phyloP scores from a whole-genome alignment of 2,888 invertebrate genomes.

The Eugnorisma glareosa region DNA sequence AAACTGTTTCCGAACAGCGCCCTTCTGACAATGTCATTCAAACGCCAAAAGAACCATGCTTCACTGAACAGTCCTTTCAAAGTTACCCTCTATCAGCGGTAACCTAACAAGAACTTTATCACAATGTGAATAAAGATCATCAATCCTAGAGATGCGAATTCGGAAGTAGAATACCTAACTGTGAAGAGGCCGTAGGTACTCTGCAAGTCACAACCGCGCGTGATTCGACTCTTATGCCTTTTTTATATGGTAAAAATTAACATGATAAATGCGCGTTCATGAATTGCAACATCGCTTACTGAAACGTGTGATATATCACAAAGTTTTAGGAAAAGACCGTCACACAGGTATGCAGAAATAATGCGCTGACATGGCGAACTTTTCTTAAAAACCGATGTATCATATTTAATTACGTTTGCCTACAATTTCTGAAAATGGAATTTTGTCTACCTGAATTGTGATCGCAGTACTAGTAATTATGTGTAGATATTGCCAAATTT shows the following conservation, averaged over 20 bases:
- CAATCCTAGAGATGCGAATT: neutral
- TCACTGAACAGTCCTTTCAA: too few species aligned
- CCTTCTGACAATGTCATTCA: too few species aligned
- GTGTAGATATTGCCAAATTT: too few species aligned
- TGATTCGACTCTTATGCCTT: neutral
- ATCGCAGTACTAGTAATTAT: neutral
- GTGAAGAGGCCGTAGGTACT: neutral
- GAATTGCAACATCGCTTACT: too few species aligned
- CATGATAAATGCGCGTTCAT: too few species aligned
- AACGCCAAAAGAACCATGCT: too few species aligned
- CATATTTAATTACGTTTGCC: neutral
- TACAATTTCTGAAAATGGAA: neutral
- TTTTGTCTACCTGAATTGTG: neutral
- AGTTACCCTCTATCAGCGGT: too few species aligned
- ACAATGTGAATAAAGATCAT: neutral
- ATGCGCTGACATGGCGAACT: neutral
- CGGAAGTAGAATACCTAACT: neutral
- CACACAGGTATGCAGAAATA: neutral
- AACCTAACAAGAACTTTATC: neutral
- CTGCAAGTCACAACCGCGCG: neutral
- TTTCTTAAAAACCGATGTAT: neutral
- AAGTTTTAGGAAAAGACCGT: too few species aligned
- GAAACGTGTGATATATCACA: neutral
- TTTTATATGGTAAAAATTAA: too few species aligned
- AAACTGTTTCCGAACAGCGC: too few species aligned